These are phyloP conservation scores for Vultur gryphus DNA, from an alignment of 2,797 vertebrate genomes.

Conservation along the genomic window DNA sequence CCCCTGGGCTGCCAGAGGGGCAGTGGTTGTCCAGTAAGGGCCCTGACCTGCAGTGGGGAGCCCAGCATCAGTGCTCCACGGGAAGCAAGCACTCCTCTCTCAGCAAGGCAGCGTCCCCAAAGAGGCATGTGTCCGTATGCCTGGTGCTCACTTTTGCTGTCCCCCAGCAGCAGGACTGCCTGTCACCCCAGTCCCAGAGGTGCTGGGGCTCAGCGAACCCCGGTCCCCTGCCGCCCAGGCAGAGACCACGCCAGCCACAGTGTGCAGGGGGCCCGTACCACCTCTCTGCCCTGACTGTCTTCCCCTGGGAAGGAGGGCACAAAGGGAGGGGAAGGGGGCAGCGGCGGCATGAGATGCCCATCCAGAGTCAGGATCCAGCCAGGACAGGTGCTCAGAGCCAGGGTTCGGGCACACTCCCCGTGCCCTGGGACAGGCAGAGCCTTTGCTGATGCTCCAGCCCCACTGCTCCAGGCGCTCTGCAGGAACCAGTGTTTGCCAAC, in stretches of 20 bases:
- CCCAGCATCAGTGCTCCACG: neutral
- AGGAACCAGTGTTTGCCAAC: neutral
- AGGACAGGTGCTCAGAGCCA: accelerated
- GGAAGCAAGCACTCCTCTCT: neutral
- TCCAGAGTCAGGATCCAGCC: neutral
- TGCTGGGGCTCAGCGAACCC: neutral
- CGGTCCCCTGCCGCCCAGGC: accelerated
- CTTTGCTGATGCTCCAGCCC: neutral
- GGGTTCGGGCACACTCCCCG: accelerated
- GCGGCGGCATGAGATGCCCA: neutral
- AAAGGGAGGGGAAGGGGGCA: neutral
- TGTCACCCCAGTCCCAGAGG: neutral
- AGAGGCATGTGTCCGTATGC: neutral
- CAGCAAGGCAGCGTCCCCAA: neutral
- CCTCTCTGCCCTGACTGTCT: neutral
- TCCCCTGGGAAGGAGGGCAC: neutral
- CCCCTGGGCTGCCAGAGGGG: neutral
- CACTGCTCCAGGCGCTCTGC: accelerated
- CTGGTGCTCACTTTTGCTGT: neutral
- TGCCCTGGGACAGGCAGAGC: neutral
- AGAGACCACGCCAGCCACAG: neutral
- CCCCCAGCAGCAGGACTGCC: neutral
- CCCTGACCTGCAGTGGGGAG: neutral
- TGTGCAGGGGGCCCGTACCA: accelerated
- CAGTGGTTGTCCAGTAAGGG: accelerated